Base-by-base conservation (phyloP, 1,140 invertebrate species). In the Colletes gigas region DNA sequence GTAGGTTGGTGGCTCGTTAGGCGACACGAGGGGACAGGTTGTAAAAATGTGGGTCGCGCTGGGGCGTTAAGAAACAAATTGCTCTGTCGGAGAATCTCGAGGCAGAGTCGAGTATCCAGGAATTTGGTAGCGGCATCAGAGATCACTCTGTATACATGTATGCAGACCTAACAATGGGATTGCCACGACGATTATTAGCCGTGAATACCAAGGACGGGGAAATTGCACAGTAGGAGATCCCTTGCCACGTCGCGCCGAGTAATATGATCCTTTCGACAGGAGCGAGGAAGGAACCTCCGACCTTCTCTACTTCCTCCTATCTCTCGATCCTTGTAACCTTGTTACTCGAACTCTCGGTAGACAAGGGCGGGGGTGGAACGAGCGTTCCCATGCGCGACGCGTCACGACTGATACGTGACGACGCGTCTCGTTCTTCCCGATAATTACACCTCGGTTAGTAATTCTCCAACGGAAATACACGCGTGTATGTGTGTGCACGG, bases 401-500 rank as follows among this genome's bases (percentile, higher is more conserved):
- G 81, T 87, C 86, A 41, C 54, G 50, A 62, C 79, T 85, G 88
- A 89, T 89, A 87, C 86, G 87, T 88, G 83, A 72, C 86, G 82
- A 83, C 78, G 83, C 75, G 83, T 78, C 84, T 86, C 85, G 82
- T 86, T 88, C 87, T 86, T 88, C 88, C 75, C 85, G 89, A 91
- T 91, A 90, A 91, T 91, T 91, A 90, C 89, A 87, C 89, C 85
- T 88, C 89, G 84, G 88, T 89, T 90, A 89, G 86, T 83, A 88
- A 88, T 86, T 87, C 83, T 77, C 70, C 88, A 85, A 15, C 17
- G 14, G 63, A 30, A 30, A 30, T 30, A 30, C 0, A 30, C 30
- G 30, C 30, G 30, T 30, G 30, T 30, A 30, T 30, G 30, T 30
- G 30, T 30, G 30, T 30, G 52, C 65, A 65, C 5, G 65, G 55